Evolutionary conservation across 2,888 invertebrate species (phyloP), one percentile per base, ranked within the genome.

Genomic region (Tuta absoluta): DNA sequence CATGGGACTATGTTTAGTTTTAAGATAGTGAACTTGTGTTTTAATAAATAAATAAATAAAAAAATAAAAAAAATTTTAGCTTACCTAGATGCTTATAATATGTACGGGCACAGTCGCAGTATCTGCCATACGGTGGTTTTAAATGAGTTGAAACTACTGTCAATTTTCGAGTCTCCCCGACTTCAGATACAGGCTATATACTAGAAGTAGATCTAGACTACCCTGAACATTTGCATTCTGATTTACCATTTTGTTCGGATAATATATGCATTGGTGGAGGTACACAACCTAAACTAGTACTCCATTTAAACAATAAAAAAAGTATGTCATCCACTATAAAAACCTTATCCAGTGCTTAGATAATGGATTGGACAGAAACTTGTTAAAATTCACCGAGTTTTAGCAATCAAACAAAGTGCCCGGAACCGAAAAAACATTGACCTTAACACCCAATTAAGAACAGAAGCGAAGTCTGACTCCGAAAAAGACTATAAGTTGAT

Each of bases 11-110:
- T n/a, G n/a, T n/a, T n/a, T n/a, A n/a, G n/a, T n/a, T n/a, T n/a
- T n/a, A n/a, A n/a, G n/a, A n/a, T n/a, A n/a, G n/a, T n/a, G n/a
- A n/a, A n/a, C n/a, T n/a, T n/a, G n/a, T n/a, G n/a, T n/a, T n/a
- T n/a, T n/a, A n/a, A n/a, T n/a, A n/a, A n/a, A n/a, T n/a, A n/a
- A n/a, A 33, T 33, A 33, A 33, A 8, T 10, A 75, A 69, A 73
- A 72, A 56, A 69, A 68, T 62, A 68, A 71, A 65, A 67, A 66
- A 67, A 63, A 77, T 69, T 64, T 57, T 81, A 19, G 61, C 72
- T 23, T 77, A 77, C 62, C 66, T 75, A 5, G 77, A 79, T 67
- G 68, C 71, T 21, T 77, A 79, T 63, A 81, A 79, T 67, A 63
- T 78, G 24, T 80, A 78, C 65, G 76, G 61, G 33, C 33, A 8